Evolutionary conservation across 2,888 invertebrate genomes (phyloP).

Genomic region (Morinoia aosen): DNA sequence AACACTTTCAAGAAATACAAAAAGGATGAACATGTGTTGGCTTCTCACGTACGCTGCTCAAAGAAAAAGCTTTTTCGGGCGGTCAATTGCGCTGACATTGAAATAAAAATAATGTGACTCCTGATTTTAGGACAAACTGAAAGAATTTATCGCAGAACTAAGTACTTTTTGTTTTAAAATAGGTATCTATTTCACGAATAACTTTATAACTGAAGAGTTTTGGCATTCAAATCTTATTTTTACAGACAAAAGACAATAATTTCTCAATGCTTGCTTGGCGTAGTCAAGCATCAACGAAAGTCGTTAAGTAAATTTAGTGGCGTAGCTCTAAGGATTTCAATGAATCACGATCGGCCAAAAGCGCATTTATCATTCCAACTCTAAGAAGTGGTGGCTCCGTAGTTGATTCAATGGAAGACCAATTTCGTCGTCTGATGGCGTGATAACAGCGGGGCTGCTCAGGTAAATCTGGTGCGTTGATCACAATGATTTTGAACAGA

Average conservation of each 20-base stretch:
- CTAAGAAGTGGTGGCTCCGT: not conserved
- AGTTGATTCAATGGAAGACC: not conserved
- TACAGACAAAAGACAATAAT: too few relatives aligned
- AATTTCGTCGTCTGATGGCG: not conserved
- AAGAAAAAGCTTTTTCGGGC: too few relatives aligned
- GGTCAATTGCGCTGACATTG: too few relatives aligned
- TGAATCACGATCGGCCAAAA: not conserved
- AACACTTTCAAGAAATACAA: too few relatives aligned
- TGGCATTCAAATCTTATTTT: too few relatives aligned
- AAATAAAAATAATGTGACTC: too few relatives aligned
- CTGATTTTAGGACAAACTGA: too few relatives aligned
- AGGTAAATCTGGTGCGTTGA: not conserved
- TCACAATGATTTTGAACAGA: not conserved
- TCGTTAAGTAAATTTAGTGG: not conserved
- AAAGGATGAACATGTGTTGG: too few relatives aligned
- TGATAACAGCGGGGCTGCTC: not conserved
- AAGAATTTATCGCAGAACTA: too few relatives aligned
- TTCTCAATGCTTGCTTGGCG: too few relatives aligned
- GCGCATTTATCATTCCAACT: not conserved
- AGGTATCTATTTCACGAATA: not conserved
- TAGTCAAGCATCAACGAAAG: not conserved
- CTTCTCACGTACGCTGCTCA: too few relatives aligned
- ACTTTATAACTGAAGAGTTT: not conserved
- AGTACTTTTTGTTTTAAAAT: not conserved
- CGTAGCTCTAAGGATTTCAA: not conserved